phyloP scores from a whole-genome alignment of 2,797 vertebrate species.

The Tarsius wallacei region DNA sequence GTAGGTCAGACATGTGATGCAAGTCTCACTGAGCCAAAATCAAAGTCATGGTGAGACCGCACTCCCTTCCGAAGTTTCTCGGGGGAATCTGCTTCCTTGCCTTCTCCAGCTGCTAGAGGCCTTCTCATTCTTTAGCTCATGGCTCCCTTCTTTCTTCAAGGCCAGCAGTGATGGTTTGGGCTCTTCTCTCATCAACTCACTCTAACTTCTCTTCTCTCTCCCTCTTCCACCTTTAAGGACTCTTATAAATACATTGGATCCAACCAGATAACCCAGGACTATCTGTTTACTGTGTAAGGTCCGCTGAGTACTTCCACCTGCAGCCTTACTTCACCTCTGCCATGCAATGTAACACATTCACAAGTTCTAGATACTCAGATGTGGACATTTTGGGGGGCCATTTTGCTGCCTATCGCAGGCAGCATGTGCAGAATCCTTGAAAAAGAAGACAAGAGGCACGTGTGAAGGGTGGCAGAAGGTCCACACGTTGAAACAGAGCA shows the following conservation, averaged over 20 bases:
- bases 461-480: background rate
- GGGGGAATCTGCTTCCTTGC: background rate
- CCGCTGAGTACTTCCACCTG: background rate
- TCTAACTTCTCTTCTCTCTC: background rate
- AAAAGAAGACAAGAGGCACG: constrained; percentile 25
- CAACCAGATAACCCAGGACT: background rate
- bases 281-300: background rate
- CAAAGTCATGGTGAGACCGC: background rate
- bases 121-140: background rate
- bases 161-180: background rate
- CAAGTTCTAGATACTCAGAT: background rate
- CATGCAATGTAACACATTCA: background rate
- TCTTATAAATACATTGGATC: background rate
- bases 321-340: background rate
- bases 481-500: background rate
- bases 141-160: background rate
- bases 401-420: background rate
- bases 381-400: background rate
- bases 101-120: background rate
- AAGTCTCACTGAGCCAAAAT: background rate
- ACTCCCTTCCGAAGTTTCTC: background rate
- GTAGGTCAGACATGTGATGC: background rate
- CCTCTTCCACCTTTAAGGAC: background rate
- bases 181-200: background rate
- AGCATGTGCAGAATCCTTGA: background rate